Base-by-base conservation (phyloP, 2,113 vertebrate genomes). In the Carassius carassius region DNA sequence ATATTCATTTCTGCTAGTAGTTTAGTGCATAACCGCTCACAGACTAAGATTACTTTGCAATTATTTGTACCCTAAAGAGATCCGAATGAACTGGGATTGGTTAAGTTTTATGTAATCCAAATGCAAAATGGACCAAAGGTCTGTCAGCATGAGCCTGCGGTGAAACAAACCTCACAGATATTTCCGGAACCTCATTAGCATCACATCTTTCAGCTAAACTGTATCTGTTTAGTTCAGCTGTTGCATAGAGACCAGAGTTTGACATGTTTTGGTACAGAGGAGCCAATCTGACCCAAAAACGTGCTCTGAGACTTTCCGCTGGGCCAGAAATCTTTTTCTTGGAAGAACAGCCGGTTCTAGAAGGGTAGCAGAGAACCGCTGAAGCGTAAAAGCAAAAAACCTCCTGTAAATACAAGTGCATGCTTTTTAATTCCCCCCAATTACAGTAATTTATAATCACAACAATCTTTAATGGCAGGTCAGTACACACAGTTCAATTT, bases 401-500 rank as follows among this genome's bases (percentile, higher is more conserved):
- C 67, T 72, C 16, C 62, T 73, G 58, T 86, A 82, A 86, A 88
- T 70, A 84, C 78, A 70, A 44, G 56, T 23, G 21, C 78, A 62
- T 51, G 78, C 67, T 60, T 83, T 86, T 87, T 80, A 84, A 82
- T 81, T 73, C 4, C 41, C 65, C 58, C 25, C 81, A 86, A 87
- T 85, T 83, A 75, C 37, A 19, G 16, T 80, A 73, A 89, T 86
- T 89, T 83, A 77, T 69, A 85, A 89, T 82, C 85, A 89, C 47
- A 87, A 89, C 85, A 76, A 17, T 85, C 44, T 76, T 81, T 75
- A 72, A 82, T 47, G n/a, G 44, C 19, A 63, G 85, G 82, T 87
- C 73, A 80, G n/a, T 47, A 25, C 70, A 41, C 10, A 62, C 70
- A 35, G 83, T 82, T 75, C 13, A 44, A 37, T 54, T 29, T 14